These are phyloP conservation scores for Pollimyrus isidori DNA, from an alignment of 2,113 vertebrate species.

Conservation along the genomic window DNA sequence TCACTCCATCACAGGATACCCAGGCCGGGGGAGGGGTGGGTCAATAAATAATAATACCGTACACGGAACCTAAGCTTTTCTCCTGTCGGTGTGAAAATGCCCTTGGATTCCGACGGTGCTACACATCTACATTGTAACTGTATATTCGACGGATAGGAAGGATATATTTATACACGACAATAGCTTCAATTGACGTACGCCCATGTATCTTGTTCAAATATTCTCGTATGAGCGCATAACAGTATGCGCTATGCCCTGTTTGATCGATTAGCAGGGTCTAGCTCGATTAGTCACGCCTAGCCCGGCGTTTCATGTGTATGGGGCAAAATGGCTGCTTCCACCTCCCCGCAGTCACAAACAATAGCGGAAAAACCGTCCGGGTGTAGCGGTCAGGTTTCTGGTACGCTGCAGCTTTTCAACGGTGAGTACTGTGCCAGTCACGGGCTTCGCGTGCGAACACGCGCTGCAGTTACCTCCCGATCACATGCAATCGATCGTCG, in stretches of 20 bases:
- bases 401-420: slow-evolving; percentile 51
- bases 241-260: background rate
- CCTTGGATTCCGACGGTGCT: background rate
- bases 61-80: background rate
- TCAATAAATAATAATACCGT: background rate
- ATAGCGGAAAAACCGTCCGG: slow-evolving; percentile 63
- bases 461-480: slow-evolving; percentile 19
- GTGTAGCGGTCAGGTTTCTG: slow-evolving; percentile 50
- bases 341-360: slow-evolving; percentile 80
- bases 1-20: background rate
- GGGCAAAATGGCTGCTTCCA: slow-evolving; percentile 89
- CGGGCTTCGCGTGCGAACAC: too few species aligned
- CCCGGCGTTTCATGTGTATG: slow-evolving; percentile 58
- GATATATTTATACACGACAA: background rate
- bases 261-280: background rate
- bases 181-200: background rate
- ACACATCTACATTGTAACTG: background rate
- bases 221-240: background rate
- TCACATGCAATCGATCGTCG: slow-evolving; percentile 31
- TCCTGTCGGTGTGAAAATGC: background rate
- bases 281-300: slow-evolving; percentile 62
- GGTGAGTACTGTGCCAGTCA: slow-evolving; percentile 46
- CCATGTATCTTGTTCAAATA: background rate
- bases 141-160: background rate
- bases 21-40: background rate